Base-by-base conservation (phyloP, 2,113 vertebrate genomes). In the Cyprinodon tularosa region DNA sequence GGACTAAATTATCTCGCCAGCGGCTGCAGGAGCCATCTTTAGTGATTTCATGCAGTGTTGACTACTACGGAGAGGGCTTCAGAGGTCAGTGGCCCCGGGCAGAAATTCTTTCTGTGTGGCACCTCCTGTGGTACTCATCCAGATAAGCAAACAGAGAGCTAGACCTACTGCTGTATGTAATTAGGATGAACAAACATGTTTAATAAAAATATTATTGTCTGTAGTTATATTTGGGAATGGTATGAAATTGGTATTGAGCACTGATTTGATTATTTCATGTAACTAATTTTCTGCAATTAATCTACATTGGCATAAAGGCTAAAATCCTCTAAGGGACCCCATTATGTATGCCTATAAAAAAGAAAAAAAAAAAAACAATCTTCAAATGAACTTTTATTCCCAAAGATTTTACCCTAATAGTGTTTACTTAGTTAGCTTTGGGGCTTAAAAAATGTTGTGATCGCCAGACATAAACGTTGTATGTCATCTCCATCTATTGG, bases 21-120 rank as follows among this genome's bases (percentile, higher is more conserved):
- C 94, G 93, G 92, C 85, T 89, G 81, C 77, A 87, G 60, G 77
- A 93, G 81, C 88, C 92, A 86, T 93, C 92, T 94, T 95, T 92
- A 92, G 92, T 93, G 94, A 93, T 93, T 94, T 96, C 92, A 94
- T 95, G 94, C 84, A 88, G 96, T 90, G 95, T 92, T 94, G 90
- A 91, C 92, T 94, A 92, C 91, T 93, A 90, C 80, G 75, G 63
- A 86, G 84, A 92, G 92, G 94, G 93, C 92, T 91, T 84, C 84
- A 78, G 66, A 94, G 95, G 93, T 95, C 93, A 94, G 29, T 81
- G 88, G 94, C 95, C 94, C 91, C 76, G 85, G 92, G 95, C 94
- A 85, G 86, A 92, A 91, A 93, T 94, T 94, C 92, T 91, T 93
- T 94, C 82, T 86, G 87, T 88, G 88, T 81, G 83, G 86, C 85